Base-by-base conservation (phyloP, 2,888 invertebrate species). In the Nomada lathburiana region DNA sequence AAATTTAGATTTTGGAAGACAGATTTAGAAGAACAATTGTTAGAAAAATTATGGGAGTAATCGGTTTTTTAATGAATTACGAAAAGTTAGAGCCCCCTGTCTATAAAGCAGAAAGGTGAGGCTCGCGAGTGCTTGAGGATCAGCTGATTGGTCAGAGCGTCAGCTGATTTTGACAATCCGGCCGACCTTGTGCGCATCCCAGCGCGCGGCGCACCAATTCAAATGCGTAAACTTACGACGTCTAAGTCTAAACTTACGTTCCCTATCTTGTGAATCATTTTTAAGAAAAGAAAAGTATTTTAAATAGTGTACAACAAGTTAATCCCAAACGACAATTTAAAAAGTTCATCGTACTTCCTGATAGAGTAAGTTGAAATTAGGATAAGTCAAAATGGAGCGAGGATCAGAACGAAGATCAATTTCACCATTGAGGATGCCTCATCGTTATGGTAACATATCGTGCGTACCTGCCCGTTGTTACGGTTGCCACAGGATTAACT, bases 121-220 rank as follows among this genome's bases (percentile, higher is more conserved):
- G 76, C 80, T 72, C 57, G 65, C 23, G 65, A 18, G 75, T 78
- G 76, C 77, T 80, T 26, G 76, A 52, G 68, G 29, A 85, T 87
- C 92, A 91, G 91, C 91, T 90, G 92, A 88, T 89, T 87, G 88
- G 84, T 84, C 82, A 65, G 65, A 73, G 82, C 76, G 79, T 87
- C 92, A 92, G 92, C 92, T 91, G 92, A 90, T 90, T 91, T 90
- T 91, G 91, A 91, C 90, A 90, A 86, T 86, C 86, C 86, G 79
- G 80, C 72, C 86, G 88, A 88, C 90, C 86, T 86, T 86, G 86
- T 71, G 86, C 80, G 75, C 80, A 82, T 84, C 83, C 83, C 78
- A 76, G 68, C 87, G 57, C 59, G 60, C 47, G 67, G 68, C 72
- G 44, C 83, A 44, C 62, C 23, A 68, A 59, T 80, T 60, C 63